Base-by-base conservation (phyloP, 2,797 vertebrate species). In the Micrastur ruficollis region DNA sequence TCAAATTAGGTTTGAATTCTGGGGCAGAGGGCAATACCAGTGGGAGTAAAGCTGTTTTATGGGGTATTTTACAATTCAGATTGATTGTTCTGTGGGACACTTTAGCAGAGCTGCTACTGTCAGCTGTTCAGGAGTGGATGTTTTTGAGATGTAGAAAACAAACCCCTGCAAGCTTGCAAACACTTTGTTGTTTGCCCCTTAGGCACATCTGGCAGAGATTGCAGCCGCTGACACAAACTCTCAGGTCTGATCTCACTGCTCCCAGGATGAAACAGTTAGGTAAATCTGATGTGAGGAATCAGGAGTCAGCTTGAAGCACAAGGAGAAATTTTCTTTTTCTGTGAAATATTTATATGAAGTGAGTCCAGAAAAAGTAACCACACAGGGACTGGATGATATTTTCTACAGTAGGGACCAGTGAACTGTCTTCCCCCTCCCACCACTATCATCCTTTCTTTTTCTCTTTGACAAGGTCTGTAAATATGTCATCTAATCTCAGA, bases 341-440 rank as follows among this genome's bases (percentile, higher is more conserved):
- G 52, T 95, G 96, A 98, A 97, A 96, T 78, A 86, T 95, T 97
- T 94, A 92, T 97, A 15, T 97, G 94, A 97, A 96, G 80, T 91
- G 73, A 95, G 62, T 92, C 76, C 71, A 47, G 65, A 71, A 80
- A 70, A 81, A 92, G 84, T 38, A 89, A 74, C 73, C 53, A 88
- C 76, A 49, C 31, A 88, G 52, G 95, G 75, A 86, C 7, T 2
- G 11, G 81, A 85, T 68, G 67, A 22, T 76, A 38, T 50, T 93
- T 93, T 97, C 96, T 97, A 87, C 75, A 95, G 86, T 62, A 81
- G 83, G 83, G 91, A 97, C 72, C 70, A 76, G 67, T 34, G 59
- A 94, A 63, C 23, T 93, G 66, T 84, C 85, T 97, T 97, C 70
- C 19, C 4, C 31, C 50, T 81, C 53, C 78, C 68, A 82, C 36